Percentiles rank a stretch among this genome's conserved stretches.
phyloP scores from a whole-genome alignment of 2,113 vertebrate genomes.

The Picathartes gymnocephalus region DNA sequence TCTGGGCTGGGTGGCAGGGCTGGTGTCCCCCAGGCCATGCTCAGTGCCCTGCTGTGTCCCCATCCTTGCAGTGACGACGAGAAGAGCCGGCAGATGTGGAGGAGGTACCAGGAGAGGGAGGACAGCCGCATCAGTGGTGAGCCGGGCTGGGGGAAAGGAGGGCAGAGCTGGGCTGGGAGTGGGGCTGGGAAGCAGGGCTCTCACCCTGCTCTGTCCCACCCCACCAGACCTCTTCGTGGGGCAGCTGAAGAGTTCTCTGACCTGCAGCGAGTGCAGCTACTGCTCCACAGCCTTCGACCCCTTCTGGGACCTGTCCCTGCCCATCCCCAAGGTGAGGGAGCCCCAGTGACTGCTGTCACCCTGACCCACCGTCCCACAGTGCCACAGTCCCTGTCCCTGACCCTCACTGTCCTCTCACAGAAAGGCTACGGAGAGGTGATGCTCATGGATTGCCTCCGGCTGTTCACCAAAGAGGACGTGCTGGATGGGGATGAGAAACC shows the following conservation, averaged over 20 bases:
- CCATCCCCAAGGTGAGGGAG: conserved; percentile 85
- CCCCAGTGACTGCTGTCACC: neutral
- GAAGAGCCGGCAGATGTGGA: conserved; percentile 93
- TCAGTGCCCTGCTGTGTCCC: neutral
- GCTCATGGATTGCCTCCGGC: conserved; percentile 88
- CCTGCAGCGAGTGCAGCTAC: conserved; percentile 88
- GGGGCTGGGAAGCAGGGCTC: rapidly evolving
- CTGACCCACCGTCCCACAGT: neutral
- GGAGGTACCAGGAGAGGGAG: conserved; percentile 88
- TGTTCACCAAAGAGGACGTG: conserved; percentile 94
- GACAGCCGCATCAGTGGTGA: conserved; percentile 94
- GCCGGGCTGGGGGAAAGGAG: neutral
- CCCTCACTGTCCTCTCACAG: conserved; percentile 12
- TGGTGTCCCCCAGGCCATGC: neutral
- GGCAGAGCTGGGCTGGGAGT: neutral
- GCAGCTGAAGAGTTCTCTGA: conserved; percentile 94
- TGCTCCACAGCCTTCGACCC: conserved; percentile 94
- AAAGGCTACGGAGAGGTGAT: conserved; percentile 84
- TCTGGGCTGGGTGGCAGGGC: neutral
- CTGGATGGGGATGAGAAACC: conserved; percentile 94
- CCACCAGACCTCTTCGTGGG: conserved; percentile 90
- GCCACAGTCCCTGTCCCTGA: neutral
- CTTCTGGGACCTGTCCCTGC: conserved; percentile 96
- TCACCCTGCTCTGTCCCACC: neutral
- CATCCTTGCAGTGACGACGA: conserved; percentile 83